Evolutionary conservation across 2,797 vertebrate genomes (phyloP).

Genomic region (Ispidina lecontei): DNA sequence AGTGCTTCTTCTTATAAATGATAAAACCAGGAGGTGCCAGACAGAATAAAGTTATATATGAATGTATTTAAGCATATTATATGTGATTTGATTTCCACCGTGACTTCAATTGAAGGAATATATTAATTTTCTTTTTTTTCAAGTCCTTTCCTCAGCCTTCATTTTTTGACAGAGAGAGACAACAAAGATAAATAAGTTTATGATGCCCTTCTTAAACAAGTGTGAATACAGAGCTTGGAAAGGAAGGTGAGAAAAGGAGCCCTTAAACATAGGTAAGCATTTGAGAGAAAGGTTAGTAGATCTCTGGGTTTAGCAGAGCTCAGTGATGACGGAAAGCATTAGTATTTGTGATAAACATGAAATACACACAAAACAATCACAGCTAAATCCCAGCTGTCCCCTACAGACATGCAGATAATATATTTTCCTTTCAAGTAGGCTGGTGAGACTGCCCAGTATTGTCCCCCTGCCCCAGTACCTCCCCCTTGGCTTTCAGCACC

Average conservation of each 20-base stretch:
- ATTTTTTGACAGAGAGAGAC: background rate
- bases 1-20: background rate
- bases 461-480: background rate
- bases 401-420: background rate
- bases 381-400: conserved; percentile 7
- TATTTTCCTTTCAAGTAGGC: conserved; percentile 33
- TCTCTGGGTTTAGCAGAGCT: background rate
- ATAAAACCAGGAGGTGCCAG: background rate
- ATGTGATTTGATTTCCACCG: background rate
- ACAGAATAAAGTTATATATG: background rate
- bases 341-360: conserved; percentile 13
- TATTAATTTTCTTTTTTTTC: background rate
- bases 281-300: background rate
- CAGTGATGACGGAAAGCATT: background rate
- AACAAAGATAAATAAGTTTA: background rate
- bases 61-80: background rate
- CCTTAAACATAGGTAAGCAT: background rate
- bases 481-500: background rate
- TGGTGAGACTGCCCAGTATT: background rate
- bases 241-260: background rate
- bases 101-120: background rate
- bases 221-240: background rate
- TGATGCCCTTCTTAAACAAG: background rate
- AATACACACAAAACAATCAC: background rate
- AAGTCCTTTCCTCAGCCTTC: background rate